Evolutionary conservation across 2,113 vertebrate genomes (phyloP).

Genomic region (Alligator sinensis): DNA sequence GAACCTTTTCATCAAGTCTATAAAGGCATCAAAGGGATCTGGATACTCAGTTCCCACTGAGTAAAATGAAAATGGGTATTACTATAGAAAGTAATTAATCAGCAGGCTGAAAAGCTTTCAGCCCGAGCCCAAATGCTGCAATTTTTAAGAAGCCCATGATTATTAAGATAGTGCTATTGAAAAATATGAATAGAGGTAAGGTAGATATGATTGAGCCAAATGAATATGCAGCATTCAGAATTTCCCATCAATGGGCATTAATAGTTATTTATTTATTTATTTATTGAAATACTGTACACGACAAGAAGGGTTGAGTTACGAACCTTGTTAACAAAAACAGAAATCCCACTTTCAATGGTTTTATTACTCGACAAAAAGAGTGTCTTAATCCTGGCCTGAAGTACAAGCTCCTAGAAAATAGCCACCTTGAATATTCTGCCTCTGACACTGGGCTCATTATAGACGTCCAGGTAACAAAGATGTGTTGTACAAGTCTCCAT

Average conservation of each 20-base stretch:
- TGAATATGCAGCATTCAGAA: not conserved
- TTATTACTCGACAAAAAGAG: not conserved
- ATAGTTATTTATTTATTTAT: not conserved
- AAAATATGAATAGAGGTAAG: not conserved
- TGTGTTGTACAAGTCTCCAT: not conserved
- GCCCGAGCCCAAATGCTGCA: not conserved
- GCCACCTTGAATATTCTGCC: not conserved
- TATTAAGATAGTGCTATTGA: not conserved
- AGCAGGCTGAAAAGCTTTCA: not conserved
- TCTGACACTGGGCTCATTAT: not conserved
- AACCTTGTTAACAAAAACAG: not conserved
- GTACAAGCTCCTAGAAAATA: constrained; percentile 11
- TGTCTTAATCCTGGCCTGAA: not conserved
- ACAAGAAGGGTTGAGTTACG: not conserved
- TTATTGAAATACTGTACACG: not conserved
- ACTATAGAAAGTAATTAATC: not conserved
- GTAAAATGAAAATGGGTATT: not conserved
- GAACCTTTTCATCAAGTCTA: not conserved
- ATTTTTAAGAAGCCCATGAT: not conserved
- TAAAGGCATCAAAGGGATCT: not conserved
- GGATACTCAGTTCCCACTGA: not conserved
- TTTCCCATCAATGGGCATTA: not conserved
- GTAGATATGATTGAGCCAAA: not conserved
- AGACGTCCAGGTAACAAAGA: not conserved
- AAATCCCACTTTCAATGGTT: not conserved